Conservation (phyloP, 2,113 vertebrate species). For the Gobiocypris rarus region DNA sequence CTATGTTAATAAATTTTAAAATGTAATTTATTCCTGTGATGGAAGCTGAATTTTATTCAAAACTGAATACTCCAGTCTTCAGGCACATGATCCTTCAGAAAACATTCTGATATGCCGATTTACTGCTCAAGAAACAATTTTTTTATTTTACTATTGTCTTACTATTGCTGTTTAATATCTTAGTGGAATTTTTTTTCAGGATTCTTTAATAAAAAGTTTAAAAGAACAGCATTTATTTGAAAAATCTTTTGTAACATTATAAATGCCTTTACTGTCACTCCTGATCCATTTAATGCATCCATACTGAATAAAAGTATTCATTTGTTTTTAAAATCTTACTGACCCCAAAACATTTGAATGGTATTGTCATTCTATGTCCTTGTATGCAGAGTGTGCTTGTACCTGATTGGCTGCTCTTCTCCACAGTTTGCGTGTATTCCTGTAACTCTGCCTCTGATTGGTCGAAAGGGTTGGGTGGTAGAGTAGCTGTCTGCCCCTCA, state of each 20-base stretch:
- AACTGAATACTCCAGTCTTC: too few relatives aligned
- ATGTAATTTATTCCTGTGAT: not conserved
- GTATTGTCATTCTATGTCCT: not conserved
- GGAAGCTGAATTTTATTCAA: not conserved
- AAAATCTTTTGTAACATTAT: not conserved
- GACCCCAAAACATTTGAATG: not conserved
- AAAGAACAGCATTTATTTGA: not conserved
- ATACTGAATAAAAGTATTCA: not conserved
- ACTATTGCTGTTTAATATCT: not conserved
- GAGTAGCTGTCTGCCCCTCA: conserved; percentile 82
- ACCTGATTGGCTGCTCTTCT: conserved; percentile 62
- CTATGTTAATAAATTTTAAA: not conserved
- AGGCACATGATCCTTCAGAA: not conserved
- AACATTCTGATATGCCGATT: not conserved
- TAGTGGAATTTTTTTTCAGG: not conserved
- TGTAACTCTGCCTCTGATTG: conserved; percentile 86
- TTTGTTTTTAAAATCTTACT: not conserved
- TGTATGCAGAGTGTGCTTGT: not conserved
- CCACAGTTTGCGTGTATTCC: conserved; percentile 85
- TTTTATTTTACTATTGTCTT: too few relatives aligned
- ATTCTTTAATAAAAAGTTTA: not conserved
- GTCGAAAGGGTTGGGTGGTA: conserved; percentile 93
- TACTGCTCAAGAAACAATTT: not conserved
- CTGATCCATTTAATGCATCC: not conserved
- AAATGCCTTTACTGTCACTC: not conserved